Conservation (phyloP, 2,888 invertebrate species). For the Cosmopolites sordidus region DNA sequence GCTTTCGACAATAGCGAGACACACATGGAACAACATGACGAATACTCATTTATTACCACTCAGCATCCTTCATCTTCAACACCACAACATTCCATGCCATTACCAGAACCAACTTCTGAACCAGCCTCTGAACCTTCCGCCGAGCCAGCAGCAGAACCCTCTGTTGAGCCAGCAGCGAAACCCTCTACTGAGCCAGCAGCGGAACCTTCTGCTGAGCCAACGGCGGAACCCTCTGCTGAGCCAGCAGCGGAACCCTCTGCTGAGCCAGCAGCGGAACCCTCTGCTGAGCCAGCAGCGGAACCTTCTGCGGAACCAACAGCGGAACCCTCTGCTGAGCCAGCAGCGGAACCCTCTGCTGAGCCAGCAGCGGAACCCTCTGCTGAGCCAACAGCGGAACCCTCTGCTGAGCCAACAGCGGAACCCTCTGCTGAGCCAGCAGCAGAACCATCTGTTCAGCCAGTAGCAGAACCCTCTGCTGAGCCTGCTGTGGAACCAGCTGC, state of each 20-base stretch:
- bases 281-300: conserved; percentile 32
- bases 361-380: conserved; percentile 28
- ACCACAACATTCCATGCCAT: conserved; percentile 27
- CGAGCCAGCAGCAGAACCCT: conserved; percentile 43
- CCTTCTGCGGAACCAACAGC: conserved; percentile 22
- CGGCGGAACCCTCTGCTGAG: conserved; percentile 44
- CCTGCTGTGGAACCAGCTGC: conserved; percentile 50
- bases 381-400: conserved; percentile 33
- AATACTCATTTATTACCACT: conserved; percentile 23
- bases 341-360: conserved; percentile 31
- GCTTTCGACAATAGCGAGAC: neutral
- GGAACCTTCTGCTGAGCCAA: conserved; percentile 45
- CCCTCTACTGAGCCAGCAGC: conserved; percentile 46
- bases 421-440: conserved; percentile 29
- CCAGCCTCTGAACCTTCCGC: conserved; percentile 40
- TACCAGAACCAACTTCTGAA: conserved; percentile 32
- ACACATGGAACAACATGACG: neutral
- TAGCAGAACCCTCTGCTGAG: conserved; percentile 42
- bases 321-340: conserved; percentile 32
- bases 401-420: conserved; percentile 32
- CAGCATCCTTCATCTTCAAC: conserved; percentile 29
- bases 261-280: conserved; percentile 30
- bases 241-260: conserved; percentile 45
- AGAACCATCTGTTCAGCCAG: conserved; percentile 46
- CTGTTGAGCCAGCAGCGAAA: conserved; percentile 47